Conservation (phyloP, 2,113 vertebrate genomes). For the Toxostoma redivivum region DNA sequence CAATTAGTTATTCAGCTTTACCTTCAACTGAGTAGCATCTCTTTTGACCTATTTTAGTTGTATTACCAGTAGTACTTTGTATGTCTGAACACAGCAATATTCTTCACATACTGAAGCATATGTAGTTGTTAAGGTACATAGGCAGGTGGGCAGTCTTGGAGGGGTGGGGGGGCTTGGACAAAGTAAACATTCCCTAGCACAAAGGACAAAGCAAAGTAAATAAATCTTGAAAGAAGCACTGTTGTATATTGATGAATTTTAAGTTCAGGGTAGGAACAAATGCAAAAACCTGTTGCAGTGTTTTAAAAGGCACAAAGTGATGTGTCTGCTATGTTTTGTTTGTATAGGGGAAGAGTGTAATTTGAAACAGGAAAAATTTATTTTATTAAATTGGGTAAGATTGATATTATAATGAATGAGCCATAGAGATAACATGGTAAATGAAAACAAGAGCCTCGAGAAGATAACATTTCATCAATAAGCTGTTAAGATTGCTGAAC, state of each 20-base stretch:
- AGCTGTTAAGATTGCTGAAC: not conserved
- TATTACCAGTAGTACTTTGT: not conserved
- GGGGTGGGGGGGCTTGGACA: accelerated
- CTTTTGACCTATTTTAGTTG: not conserved
- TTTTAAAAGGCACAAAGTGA: not conserved
- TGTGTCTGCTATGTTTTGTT: not conserved
- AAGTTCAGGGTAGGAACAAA: not conserved
- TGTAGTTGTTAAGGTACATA: not conserved
- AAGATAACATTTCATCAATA: constrained; percentile 11
- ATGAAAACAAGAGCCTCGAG: not conserved
- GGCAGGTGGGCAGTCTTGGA: not conserved
- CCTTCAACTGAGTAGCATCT: not conserved
- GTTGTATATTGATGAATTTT: not conserved
- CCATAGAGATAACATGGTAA: not conserved
- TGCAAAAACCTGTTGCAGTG: not conserved
- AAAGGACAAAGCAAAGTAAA: not conserved
- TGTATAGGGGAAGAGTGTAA: not conserved
- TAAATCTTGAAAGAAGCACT: not conserved
- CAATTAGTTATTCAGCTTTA: not conserved
- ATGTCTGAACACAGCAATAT: not conserved
- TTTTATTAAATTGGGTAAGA: not conserved
- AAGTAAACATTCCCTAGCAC: not conserved
- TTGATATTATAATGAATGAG: not conserved
- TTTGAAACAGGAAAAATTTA: not conserved
- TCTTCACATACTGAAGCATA: not conserved